These are phyloP conservation scores for Reticulitermes speratus DNA, from an alignment of 1,140 invertebrate species.

Conservation along the genomic window DNA sequence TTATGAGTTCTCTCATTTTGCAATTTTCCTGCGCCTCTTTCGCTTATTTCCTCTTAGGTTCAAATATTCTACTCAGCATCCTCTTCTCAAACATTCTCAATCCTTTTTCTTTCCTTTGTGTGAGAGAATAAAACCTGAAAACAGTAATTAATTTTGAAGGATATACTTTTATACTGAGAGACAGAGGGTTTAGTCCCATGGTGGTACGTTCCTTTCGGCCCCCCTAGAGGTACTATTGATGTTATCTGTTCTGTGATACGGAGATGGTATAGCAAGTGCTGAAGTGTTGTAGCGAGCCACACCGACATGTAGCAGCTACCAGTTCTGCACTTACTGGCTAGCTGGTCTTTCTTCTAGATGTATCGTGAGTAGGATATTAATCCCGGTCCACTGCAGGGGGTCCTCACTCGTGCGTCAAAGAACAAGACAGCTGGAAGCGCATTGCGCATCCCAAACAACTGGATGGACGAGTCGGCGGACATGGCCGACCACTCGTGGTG, in stretches of 20 bases:
- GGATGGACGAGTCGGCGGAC: background rate
- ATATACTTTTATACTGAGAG: too few relatives aligned
- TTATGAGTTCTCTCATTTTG: too few relatives aligned
- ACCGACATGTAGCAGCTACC: background rate
- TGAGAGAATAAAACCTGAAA: too few relatives aligned
- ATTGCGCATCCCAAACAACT: background rate
- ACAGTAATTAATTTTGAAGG: too few relatives aligned
- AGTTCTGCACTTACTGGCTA: background rate
- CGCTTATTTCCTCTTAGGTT: too few relatives aligned
- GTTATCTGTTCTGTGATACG: background rate
- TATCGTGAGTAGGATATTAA: background rate
- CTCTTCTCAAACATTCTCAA: too few relatives aligned
- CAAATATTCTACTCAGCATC: too few relatives aligned
- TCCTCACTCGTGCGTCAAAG: constrained; percentile 8
- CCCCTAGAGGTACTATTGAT: background rate
- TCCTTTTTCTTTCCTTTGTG: too few relatives aligned
- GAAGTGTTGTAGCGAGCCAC: background rate
- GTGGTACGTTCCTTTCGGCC: background rate
- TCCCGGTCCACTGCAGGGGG: background rate
- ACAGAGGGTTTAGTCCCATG: background rate
- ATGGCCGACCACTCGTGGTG: background rate
- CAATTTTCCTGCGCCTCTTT: too few relatives aligned
- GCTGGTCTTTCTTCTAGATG: background rate
- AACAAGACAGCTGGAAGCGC: constrained; percentile 7
- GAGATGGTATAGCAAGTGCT: background rate